Evolutionary conservation across 1,140 invertebrate genomes (phyloP).

Genomic region (Sinella curviseta): DNA sequence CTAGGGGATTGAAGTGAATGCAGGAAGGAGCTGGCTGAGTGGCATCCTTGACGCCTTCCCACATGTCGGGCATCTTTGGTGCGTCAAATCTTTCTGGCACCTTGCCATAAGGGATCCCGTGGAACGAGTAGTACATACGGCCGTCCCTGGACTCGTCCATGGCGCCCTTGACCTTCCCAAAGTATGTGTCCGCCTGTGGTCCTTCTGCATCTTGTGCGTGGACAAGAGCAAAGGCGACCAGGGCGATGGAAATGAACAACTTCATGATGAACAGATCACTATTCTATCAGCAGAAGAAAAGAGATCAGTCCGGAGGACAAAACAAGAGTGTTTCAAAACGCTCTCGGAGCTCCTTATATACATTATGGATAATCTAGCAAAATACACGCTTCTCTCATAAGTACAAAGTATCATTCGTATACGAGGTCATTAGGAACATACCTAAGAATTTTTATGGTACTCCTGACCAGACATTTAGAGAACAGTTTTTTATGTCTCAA

Average conservation of each 20-base stretch:
- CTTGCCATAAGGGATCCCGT: constrained; percentile 34
- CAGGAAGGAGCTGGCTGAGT: not conserved
- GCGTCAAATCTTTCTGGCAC: not conserved
- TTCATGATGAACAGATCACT: no score
- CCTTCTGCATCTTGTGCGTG: constrained; percentile 13
- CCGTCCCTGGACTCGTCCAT: constrained; percentile 17
- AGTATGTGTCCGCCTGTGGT: not conserved
- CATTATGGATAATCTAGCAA: no score
- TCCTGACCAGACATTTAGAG: no score
- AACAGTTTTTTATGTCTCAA: no score
- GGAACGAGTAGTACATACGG: constrained; percentile 31
- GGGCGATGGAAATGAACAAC: not conserved
- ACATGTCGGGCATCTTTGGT: not conserved
- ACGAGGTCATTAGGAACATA: no score
- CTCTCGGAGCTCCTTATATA: no score
- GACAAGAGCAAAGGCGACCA: not conserved
- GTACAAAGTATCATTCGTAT: no score
- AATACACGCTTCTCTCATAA: no score
- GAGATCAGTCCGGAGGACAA: no score
- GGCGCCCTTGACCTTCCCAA: constrained; percentile 27
- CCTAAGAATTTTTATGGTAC: no score
- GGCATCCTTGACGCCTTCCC: constrained; percentile 1
- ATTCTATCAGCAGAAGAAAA: no score
- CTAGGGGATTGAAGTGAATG: not conserved
- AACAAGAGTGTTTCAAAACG: no score